phyloP scores from a whole-genome alignment of 2,888 invertebrate species.

The Chaitophorus viminalis region DNA sequence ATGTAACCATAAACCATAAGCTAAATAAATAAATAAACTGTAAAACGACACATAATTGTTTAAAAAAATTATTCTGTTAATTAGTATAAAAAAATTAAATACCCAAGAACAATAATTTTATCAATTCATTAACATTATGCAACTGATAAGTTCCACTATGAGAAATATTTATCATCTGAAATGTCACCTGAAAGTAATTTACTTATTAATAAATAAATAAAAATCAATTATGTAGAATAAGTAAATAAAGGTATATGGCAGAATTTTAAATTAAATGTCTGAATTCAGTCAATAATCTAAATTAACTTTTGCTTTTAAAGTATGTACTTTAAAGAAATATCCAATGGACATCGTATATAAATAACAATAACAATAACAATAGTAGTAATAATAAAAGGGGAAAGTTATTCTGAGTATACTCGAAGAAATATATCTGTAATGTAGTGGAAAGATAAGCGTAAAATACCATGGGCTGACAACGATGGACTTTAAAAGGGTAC shows the following conservation, averaged over 20 bases:
- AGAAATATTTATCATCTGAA: background rate
- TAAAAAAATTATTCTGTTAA: no score
- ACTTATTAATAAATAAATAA: background rate
- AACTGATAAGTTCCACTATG: no score
- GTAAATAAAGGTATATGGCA: background rate
- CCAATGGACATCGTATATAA: background rate
- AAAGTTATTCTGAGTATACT: background rate
- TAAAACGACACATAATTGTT: no score
- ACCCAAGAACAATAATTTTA: no score
- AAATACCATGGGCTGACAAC: background rate
- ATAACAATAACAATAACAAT: background rate
- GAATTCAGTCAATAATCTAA: background rate
- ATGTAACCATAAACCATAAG: no score
- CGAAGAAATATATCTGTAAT: background rate
- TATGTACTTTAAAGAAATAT: background rate
- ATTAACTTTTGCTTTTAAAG: background rate
- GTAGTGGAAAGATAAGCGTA: background rate
- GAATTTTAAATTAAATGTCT: background rate
- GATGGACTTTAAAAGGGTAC: background rate
- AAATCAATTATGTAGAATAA: background rate
- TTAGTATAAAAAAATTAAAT: no score
- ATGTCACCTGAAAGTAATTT: background rate
- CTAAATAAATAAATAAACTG: no score
- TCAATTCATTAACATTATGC: no score
- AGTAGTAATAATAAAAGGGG: background rate